phyloP scores from a whole-genome alignment of 2,888 invertebrate genomes.

The Orchesellides sinensis region DNA sequence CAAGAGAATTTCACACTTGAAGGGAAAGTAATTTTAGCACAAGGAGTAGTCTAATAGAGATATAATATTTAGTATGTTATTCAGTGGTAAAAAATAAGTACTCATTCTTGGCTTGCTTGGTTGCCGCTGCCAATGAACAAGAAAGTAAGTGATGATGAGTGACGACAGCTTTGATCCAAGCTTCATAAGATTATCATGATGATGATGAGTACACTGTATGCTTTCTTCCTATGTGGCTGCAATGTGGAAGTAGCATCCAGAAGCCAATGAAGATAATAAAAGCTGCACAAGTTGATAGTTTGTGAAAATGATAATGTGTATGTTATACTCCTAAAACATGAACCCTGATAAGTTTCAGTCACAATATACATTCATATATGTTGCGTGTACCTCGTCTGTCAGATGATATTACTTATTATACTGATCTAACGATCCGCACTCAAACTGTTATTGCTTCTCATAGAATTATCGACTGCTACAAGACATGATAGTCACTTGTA shows the following conservation, averaged over 20 bases:
- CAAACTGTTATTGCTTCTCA: too few relatives aligned
- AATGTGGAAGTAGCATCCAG: too few relatives aligned
- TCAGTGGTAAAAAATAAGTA: not conserved
- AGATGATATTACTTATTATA: too few relatives aligned
- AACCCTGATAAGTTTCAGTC: too few relatives aligned
- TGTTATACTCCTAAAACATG: too few relatives aligned
- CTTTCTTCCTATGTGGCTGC: too few relatives aligned
- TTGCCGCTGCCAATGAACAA: constrained; percentile 28
- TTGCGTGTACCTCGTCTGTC: too few relatives aligned
- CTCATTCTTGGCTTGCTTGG: not conserved
- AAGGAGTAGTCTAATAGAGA: constrained; percentile 1
- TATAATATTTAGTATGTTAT: not conserved
- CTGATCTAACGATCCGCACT: too few relatives aligned
- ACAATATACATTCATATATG: too few relatives aligned
- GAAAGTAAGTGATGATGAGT: constrained; percentile 50
- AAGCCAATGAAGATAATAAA: constrained; percentile 24
- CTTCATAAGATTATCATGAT: constrained; percentile 10
- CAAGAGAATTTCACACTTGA: constrained; percentile 64
- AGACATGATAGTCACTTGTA: too few relatives aligned
- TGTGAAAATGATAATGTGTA: constrained; percentile 33
- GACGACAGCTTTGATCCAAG: constrained; percentile 45
- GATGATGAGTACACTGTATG: not conserved
- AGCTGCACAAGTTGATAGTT: constrained; percentile 19
- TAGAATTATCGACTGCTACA: too few relatives aligned
- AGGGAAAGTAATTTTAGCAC: constrained; percentile 61